Evolutionary conservation across 2,113 vertebrate genomes (phyloP).

Genomic region (Canis aureus): DNA sequence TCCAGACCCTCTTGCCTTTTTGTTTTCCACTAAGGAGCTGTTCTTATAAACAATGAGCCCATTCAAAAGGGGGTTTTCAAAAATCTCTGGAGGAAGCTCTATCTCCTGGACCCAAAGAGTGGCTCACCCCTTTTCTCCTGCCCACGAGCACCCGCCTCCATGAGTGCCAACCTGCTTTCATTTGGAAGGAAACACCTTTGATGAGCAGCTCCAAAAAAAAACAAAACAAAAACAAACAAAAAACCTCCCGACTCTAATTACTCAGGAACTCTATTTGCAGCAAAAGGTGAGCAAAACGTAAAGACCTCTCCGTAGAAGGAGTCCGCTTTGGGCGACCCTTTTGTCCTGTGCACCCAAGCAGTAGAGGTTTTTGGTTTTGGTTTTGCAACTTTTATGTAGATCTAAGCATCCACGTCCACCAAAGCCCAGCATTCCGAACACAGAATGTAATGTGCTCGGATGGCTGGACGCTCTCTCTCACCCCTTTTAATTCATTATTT

Average conservation of each 20-base stretch:
- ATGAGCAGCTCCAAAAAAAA: slow-evolving; percentile 40
- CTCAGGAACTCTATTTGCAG: slow-evolving; percentile 57
- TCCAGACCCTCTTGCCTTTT: slow-evolving; percentile 51
- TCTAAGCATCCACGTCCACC: background rate
- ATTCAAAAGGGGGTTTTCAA: slow-evolving; percentile 61
- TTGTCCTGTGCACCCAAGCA: background rate
- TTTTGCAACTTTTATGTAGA: background rate
- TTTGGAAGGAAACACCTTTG: slow-evolving; percentile 64
- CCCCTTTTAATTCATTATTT: background rate
- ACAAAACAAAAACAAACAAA: background rate
- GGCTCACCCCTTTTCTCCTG: slow-evolving; percentile 1
- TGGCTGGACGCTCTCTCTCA: background rate
- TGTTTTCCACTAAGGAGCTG: slow-evolving; percentile 76
- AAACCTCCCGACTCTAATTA: slow-evolving; percentile 59
- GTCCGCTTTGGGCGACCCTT: background rate
- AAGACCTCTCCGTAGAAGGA: background rate
- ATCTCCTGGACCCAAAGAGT: slow-evolving; percentile 43
- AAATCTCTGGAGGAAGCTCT: slow-evolving; percentile 62
- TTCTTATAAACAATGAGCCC: slow-evolving; percentile 74
- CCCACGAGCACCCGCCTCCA: background rate
- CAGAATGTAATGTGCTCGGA: background rate
- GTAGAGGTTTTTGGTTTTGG: no score
- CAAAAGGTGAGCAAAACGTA: slow-evolving; percentile 25
- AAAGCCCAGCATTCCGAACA: background rate
- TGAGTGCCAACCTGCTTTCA: background rate